These are phyloP conservation scores for Buphagus erythrorhynchus DNA, from an alignment of 2,797 vertebrate genomes.

Conservation along the genomic window DNA sequence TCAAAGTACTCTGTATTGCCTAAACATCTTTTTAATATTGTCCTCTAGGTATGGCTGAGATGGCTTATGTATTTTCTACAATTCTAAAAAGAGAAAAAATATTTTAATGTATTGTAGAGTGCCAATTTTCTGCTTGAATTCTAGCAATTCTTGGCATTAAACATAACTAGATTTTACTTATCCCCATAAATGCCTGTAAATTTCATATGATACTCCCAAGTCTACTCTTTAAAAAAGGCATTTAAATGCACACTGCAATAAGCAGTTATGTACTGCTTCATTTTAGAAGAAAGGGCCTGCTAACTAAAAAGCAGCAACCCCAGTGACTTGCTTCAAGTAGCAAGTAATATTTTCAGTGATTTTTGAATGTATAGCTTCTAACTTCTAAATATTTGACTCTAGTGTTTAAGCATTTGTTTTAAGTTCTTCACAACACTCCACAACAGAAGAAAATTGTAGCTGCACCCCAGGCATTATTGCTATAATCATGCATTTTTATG, in stretches of 20 bases:
- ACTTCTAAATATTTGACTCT: background rate
- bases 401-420: background rate
- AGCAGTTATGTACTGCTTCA: background rate
- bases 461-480: background rate
- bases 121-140: slow-evolving; percentile 31
- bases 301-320: background rate
- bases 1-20: background rate
- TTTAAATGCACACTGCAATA: background rate
- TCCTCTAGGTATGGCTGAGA: background rate
- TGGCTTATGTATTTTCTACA: slow-evolving; percentile 12
- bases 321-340: background rate
- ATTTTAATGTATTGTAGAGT: slow-evolving; percentile 6
- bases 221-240: background rate
- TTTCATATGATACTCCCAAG: background rate
- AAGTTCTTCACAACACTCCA: background rate
- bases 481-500: background rate
- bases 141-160: background rate
- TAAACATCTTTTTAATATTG: background rate
- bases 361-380: background rate
- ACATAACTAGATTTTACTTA: background rate
- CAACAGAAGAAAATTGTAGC: background rate
- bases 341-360: background rate
- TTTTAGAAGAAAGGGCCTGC: background rate
- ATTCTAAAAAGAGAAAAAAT: slow-evolving; percentile 19
- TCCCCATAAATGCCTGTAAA: background rate